Conservation (phyloP, 2,797 vertebrate genomes). For the Aphelocoma californica region DNA sequence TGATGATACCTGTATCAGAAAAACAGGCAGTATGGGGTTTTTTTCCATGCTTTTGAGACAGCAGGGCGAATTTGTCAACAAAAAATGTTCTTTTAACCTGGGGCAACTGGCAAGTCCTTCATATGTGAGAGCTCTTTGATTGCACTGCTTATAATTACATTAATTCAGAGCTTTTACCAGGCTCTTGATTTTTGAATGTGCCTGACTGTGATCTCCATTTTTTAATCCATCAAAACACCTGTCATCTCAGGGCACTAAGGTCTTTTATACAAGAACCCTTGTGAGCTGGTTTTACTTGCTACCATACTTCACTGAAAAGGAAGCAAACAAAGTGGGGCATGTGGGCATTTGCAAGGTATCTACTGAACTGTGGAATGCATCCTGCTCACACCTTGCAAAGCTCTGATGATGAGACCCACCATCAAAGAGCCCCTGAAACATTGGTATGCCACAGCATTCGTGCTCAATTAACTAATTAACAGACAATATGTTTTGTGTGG, state of each 20-base stretch:
- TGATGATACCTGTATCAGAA: neutral
- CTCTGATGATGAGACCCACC: neutral
- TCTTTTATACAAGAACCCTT: neutral
- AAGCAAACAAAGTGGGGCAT: rapidly evolving
- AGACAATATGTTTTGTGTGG: neutral
- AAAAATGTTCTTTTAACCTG: neutral
- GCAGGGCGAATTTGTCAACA: neutral
- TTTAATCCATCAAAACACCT: neutral
- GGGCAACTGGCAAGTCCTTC: neutral
- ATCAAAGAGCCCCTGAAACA: neutral
- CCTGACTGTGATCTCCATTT: neutral
- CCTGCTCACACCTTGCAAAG: neutral
- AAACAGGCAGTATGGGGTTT: rapidly evolving
- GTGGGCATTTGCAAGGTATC: neutral
- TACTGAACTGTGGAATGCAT: neutral
- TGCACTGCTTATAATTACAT: neutral
- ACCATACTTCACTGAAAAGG: neutral
- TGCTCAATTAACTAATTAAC: neutral
- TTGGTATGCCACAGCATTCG: neutral
- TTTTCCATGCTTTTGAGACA: neutral
- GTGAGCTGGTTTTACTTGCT: neutral
- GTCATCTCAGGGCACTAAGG: neutral
- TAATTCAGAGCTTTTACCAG: neutral
- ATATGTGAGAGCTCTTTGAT: neutral
- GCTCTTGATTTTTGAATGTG: neutral